phyloP scores from a whole-genome alignment of 2,888 invertebrate species.

The Lasioglossum oenotherae region DNA sequence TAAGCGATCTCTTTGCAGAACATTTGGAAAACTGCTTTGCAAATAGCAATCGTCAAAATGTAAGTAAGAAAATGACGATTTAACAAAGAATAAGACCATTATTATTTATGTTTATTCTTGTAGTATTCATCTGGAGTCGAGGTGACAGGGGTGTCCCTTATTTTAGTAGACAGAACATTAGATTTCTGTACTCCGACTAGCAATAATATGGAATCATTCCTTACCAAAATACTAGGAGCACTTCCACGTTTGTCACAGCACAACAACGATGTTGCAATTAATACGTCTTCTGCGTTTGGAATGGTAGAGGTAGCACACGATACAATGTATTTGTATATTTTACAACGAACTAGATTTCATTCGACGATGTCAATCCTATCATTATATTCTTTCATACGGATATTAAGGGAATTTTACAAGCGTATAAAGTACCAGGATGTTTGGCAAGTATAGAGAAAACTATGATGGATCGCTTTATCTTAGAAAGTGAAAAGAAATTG shows the following conservation, averaged over 20 bases:
- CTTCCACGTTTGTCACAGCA: slow-evolving; percentile 88
- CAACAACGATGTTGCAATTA: slow-evolving; percentile 87
- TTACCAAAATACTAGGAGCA: slow-evolving; percentile 87
- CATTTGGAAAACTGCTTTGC: slow-evolving; percentile 74
- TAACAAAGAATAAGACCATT: neutral
- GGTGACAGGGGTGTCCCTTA: slow-evolving; percentile 85
- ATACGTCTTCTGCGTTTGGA: slow-evolving; percentile 87
- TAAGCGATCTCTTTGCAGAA: slow-evolving; percentile 86
- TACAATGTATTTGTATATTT: neutral
- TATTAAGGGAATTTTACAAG: slow-evolving; percentile 73
- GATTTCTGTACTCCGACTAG: slow-evolving; percentile 88
- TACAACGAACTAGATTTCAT: neutral
- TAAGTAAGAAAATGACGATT: slow-evolving; percentile 80
- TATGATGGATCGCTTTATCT: slow-evolving; percentile 76
- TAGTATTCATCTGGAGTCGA: slow-evolving; percentile 67
- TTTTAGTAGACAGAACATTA: slow-evolving; percentile 88
- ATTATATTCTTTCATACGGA: neutral
- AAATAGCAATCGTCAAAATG: slow-evolving; percentile 84
- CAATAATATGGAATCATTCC: slow-evolving; percentile 87
- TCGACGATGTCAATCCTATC: neutral
- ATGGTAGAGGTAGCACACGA: neutral
- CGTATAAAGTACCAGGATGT: slow-evolving; percentile 79
- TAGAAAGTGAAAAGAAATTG: slow-evolving; percentile 79
- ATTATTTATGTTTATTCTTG: slow-evolving; percentile 8
- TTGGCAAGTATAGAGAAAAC: slow-evolving; percentile 77